A percentile compares a stretch with the other conserved stretches of the same genome.
Conservation (phyloP, 2,113 vertebrate species). For the Psilopogon haemacephalus region DNA sequence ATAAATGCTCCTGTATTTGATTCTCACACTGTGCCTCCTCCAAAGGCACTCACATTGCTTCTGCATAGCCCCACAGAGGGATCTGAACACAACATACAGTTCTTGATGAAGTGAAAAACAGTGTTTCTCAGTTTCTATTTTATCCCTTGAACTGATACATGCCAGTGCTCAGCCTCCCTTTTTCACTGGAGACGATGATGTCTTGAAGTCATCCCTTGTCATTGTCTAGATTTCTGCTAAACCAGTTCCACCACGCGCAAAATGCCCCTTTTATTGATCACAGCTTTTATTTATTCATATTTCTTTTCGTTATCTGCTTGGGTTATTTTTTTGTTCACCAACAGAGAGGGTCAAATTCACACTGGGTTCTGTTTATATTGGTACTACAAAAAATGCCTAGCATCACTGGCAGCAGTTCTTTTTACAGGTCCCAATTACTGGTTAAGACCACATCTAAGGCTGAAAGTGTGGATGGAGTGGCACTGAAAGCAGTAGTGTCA, state of each 20-base stretch:
- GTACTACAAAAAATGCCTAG: neutral
- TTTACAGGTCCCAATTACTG: neutral
- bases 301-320: neutral
- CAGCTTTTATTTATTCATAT: constrained; percentile 29
- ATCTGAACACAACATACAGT: neutral
- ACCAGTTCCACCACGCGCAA: neutral
- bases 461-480: neutral
- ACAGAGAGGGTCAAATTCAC: constrained; percentile 6
- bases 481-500: neutral
- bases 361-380: neutral
- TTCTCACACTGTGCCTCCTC: neutral
- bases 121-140: neutral
- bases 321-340: neutral
- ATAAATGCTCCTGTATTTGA: neutral
- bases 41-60: neutral
- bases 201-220: neutral
- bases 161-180: neutral
- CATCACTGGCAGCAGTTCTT: neutral
- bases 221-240: neutral
- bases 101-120: neutral
- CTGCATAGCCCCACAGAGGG: neutral
- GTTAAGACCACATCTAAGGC: neutral
- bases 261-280: neutral
- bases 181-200: neutral
- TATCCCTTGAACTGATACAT: neutral